Evolutionary conservation across 2,113 vertebrate genomes (phyloP).

Genomic region (Lophotis ruficrista): DNA sequence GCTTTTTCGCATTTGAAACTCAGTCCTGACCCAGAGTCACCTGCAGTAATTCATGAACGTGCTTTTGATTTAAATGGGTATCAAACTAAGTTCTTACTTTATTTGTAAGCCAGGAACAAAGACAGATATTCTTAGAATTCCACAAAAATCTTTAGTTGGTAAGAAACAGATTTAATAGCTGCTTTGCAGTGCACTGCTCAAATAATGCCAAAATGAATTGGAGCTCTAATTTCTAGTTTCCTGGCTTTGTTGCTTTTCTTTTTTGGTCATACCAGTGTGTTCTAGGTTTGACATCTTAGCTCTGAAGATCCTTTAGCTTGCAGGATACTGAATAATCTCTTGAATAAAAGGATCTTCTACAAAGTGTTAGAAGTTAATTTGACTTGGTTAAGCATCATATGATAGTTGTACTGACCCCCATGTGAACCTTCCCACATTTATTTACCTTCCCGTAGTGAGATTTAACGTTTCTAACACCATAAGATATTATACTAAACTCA

Average conservation of each 20-base stretch:
- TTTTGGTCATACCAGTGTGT: not conserved
- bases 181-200: not conserved
- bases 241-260: constrained; percentile 13
- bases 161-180: not conserved
- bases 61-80: not conserved
- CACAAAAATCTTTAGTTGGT: not conserved
- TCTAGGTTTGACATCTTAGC: constrained; percentile 47
- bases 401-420: constrained; percentile 50
- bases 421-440: constrained; percentile 61
- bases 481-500: constrained; percentile 65
- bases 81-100: not conserved
- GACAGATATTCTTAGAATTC: not conserved
- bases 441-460: constrained; percentile 46
- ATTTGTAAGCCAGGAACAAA: not conserved
- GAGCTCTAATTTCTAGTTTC: not conserved
- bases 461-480: constrained; percentile 42
- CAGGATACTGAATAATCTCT: constrained; percentile 35
- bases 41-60: not conserved
- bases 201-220: not conserved
- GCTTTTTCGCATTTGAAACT: not conserved
- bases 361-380: constrained; percentile 68
- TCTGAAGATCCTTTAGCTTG: constrained; percentile 5
- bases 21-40: not conserved
- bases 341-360: constrained; percentile 12
- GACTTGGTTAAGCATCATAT: constrained; percentile 67